Evolutionary conservation across 2,113 vertebrate genomes (phyloP).

Genomic region (Pollimyrus isidori): DNA sequence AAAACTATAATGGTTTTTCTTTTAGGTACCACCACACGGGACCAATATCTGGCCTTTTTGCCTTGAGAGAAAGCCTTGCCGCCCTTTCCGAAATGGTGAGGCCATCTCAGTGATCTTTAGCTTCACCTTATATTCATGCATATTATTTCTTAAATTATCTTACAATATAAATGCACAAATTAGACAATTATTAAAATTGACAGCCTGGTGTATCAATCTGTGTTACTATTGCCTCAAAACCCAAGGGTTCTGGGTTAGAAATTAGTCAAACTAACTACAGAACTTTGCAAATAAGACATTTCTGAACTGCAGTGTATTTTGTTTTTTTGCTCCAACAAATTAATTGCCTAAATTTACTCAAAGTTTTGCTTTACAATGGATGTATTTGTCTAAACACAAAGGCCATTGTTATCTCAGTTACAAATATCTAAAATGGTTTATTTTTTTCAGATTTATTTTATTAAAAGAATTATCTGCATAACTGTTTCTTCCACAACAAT

Average conservation of each 20-base stretch:
- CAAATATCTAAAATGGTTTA: neutral
- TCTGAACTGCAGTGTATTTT: neutral
- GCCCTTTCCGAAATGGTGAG: conserved; percentile 75
- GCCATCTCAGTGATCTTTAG: neutral
- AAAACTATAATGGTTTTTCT: conserved; percentile 14
- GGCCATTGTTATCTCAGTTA: neutral
- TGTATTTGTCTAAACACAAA: neutral
- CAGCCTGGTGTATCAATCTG: neutral
- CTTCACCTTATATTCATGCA: neutral
- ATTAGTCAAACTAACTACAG: neutral
- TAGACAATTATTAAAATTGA: neutral
- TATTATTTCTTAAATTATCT: neutral
- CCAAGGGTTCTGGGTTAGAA: neutral
- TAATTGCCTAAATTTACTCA: neutral
- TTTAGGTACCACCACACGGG: conserved; percentile 87
- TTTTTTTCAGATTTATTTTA: neutral
- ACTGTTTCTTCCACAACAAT: neutral
- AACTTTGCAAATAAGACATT: neutral
- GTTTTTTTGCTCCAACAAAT: neutral
- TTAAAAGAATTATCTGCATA: neutral
- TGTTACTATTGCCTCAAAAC: neutral
- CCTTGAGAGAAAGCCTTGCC: conserved; percentile 80
- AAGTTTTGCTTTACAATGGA: neutral
- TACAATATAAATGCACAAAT: neutral
- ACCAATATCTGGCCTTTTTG: conserved; percentile 70